phyloP scores from a whole-genome alignment of 2,797 vertebrate genomes.

The Vultur gryphus region DNA sequence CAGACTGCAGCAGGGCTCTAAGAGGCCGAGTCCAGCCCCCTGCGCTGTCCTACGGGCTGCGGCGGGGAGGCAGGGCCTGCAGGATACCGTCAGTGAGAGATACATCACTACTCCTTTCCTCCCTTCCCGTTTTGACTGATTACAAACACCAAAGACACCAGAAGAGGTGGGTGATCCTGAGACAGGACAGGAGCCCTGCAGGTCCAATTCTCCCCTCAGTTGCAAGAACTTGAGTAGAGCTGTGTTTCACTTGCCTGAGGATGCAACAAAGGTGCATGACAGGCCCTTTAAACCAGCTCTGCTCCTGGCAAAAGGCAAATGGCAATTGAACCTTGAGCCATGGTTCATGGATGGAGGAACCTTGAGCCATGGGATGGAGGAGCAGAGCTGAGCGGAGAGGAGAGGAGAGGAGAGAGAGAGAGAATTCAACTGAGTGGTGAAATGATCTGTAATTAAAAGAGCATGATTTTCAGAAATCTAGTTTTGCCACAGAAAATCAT shows the following conservation, averaged over 20 bases:
- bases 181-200: background rate
- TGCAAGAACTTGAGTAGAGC: background rate
- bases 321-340: background rate
- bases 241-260: background rate
- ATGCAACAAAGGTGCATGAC: background rate
- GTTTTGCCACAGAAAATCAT: background rate
- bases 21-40: background rate
- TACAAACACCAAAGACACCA: background rate
- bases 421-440: background rate
- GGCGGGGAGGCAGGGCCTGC: background rate
- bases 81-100: accelerated
- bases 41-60: background rate
- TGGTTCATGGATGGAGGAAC: background rate
- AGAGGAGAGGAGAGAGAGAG: background rate
- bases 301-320: background rate
- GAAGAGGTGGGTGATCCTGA: background rate
- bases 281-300: background rate
- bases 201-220: background rate
- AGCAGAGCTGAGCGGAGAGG: too few species aligned
- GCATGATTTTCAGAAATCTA: background rate
- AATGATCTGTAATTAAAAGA: background rate
- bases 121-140: background rate
- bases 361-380: background rate
- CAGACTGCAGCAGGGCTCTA: background rate
- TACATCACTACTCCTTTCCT: background rate